These are phyloP conservation scores for Chelonus insularis DNA, from an alignment of 1,140 invertebrate species.

Conservation along the genomic window DNA sequence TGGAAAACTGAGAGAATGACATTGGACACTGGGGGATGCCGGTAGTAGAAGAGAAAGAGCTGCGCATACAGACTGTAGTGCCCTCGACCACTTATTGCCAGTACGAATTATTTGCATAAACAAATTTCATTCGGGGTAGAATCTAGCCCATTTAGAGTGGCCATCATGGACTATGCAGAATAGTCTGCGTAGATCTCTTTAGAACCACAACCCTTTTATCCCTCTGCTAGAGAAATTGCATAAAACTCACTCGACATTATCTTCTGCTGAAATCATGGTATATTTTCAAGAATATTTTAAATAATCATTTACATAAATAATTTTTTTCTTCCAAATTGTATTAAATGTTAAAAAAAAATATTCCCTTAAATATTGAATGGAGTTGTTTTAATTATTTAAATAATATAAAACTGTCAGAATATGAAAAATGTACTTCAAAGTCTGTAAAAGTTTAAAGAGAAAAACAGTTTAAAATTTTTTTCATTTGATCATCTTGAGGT, in stretches of 20 bases:
- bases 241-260: background rate
- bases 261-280: too few species aligned
- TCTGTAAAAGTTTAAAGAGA: too few species aligned
- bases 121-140: conserved; percentile 46
- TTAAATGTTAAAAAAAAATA: too few species aligned
- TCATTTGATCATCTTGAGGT: conserved; percentile 8
- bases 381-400: too few species aligned
- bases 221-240: conserved; percentile 9
- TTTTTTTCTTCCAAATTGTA: too few species aligned
- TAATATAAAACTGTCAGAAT: too few species aligned
- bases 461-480: background rate
- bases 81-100: conserved; percentile 42
- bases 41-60: conserved; percentile 12
- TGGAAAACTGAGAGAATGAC: conserved; percentile 28
- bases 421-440: too few species aligned
- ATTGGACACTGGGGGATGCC: conserved; percentile 9
- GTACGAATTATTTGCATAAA: conserved; percentile 53
- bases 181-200: conserved; percentile 13
- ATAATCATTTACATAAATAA: too few species aligned
- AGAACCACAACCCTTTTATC: conserved; percentile 6
- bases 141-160: conserved; percentile 40
- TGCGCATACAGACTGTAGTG: background rate
- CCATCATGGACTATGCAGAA: conserved; percentile 36
- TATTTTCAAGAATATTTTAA: too few species aligned
- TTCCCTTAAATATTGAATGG: too few species aligned